phyloP scores from a whole-genome alignment of 2,113 vertebrate genomes.

The Raphicerus campestris region DNA sequence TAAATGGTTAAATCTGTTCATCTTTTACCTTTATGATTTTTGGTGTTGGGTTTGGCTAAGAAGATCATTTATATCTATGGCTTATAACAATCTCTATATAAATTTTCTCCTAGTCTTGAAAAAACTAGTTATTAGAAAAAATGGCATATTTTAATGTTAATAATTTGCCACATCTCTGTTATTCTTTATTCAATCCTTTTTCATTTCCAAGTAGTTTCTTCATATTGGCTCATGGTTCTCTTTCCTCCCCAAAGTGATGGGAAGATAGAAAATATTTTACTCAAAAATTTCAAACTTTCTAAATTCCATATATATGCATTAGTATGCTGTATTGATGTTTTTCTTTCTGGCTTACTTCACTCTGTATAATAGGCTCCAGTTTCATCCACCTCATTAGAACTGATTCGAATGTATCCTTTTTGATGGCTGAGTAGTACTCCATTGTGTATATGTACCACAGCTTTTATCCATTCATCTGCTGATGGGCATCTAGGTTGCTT shows the following conservation, averaged over 20 bases:
- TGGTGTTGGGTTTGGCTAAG: not conserved
- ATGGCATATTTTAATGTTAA: not conserved
- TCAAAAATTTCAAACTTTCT: not conserved
- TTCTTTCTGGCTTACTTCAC: too few relatives aligned
- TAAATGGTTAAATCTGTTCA: not conserved
- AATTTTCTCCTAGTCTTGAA: not conserved
- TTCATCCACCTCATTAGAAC: too few relatives aligned
- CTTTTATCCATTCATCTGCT: too few relatives aligned
- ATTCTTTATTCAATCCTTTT: not conserved
- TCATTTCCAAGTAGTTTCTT: not conserved
- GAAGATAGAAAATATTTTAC: not conserved
- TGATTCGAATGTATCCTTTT: too few relatives aligned
- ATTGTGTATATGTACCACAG: too few relatives aligned
- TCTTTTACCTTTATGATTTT: not conserved
- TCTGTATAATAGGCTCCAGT: too few relatives aligned
- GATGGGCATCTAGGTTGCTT: too few relatives aligned
- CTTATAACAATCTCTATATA: not conserved
- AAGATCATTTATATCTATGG: not conserved
- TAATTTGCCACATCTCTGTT: not conserved
- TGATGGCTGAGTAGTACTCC: too few relatives aligned
- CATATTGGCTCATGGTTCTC: not conserved
- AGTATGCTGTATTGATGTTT: too few relatives aligned
- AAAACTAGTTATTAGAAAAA: not conserved
- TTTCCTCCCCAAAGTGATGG: not conserved
- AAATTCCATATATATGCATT: too few relatives aligned